Percentiles rank a stretch among this genome's conserved stretches.
phyloP scores from a whole-genome alignment of 2,113 vertebrate species.

The Clarias macrocephalus region DNA sequence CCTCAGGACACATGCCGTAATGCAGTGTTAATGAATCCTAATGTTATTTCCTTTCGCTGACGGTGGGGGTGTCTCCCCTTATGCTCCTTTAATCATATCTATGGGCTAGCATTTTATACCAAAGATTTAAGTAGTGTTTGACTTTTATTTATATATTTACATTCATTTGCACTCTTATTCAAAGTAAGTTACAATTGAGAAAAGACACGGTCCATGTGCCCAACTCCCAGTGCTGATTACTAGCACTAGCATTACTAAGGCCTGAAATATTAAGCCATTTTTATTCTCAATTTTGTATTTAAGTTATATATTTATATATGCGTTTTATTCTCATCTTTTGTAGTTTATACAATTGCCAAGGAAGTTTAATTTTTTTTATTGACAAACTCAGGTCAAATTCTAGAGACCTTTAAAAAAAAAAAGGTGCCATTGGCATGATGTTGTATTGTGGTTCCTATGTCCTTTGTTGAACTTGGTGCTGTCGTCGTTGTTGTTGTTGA shows the following conservation, averaged over 20 bases:
- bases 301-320: background rate
- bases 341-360: background rate
- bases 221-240: background rate
- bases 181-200: background rate
- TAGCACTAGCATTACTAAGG: background rate
- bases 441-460: background rate
- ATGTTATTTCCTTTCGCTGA: slow-evolving; percentile 27
- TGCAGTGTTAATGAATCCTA: slow-evolving; percentile 28
- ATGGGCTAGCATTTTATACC: slow-evolving; percentile 3
- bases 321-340: background rate
- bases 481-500: slow-evolving; percentile 9
- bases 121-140: no score
- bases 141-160: background rate
- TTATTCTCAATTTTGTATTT: background rate
- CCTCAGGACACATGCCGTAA: slow-evolving; percentile 18
- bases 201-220: background rate
- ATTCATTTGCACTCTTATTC: slow-evolving; percentile 8
- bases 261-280: background rate
- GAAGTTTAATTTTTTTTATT: background rate
- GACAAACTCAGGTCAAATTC: background rate
- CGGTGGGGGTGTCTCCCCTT: background rate
- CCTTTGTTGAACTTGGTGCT: background rate
- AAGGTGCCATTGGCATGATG: background rate
- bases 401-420: background rate
- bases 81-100: background rate